phyloP scores from a whole-genome alignment of 2,797 vertebrate species.

The Lepus townsendii region DNA sequence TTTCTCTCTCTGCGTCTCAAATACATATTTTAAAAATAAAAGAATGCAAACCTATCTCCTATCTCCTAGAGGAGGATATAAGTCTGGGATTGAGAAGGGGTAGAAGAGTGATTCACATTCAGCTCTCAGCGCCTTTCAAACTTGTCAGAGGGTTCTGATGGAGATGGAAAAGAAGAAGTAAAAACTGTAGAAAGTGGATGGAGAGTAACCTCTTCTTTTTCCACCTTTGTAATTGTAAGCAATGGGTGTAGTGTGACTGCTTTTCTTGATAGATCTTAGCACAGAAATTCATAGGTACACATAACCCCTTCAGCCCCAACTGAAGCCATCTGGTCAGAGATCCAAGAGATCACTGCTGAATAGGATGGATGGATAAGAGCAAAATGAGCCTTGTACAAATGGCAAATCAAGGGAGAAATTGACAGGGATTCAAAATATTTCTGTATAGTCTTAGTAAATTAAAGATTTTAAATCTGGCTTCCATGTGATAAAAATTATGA shows the following conservation, averaged over 20 bases:
- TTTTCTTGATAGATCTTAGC: background rate
- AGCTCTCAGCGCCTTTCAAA: background rate
- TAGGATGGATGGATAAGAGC: background rate
- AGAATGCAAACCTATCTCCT: background rate
- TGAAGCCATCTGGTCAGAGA: background rate
- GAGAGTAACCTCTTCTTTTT: background rate
- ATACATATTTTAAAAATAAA: too few species aligned
- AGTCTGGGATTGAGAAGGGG: background rate
- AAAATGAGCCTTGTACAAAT: background rate
- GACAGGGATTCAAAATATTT: background rate
- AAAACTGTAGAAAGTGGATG: background rate
- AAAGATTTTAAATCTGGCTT: slow-evolving; percentile 8
- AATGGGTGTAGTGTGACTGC: background rate
- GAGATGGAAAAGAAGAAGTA: background rate
- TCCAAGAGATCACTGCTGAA: background rate
- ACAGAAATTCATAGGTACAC: background rate
- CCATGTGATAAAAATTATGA: slow-evolving; percentile 5
- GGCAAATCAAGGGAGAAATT: background rate
- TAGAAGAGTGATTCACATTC: background rate
- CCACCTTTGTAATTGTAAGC: background rate
- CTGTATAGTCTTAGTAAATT: background rate
- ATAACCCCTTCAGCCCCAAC: background rate
- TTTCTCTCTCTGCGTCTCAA: too few species aligned
- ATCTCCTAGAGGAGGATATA: background rate
- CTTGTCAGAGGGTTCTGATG: background rate